These are phyloP conservation scores for Pipistrellus kuhlii DNA, from an alignment of 2,797 vertebrate species.

Conservation along the genomic window DNA sequence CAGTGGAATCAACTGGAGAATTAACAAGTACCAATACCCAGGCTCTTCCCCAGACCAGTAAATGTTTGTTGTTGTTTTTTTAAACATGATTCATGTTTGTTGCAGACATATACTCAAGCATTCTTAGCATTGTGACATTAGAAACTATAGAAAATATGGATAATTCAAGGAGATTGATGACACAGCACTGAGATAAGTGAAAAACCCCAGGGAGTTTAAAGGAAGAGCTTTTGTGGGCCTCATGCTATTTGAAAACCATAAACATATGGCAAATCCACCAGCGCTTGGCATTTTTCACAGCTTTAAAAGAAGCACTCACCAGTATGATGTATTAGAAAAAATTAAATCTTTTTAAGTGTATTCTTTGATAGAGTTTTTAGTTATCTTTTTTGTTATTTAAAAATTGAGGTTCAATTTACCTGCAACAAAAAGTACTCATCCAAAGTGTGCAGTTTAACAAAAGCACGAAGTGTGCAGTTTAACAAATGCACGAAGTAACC, in stretches of 20 bases:
- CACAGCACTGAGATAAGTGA: background rate
- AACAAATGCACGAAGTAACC: background rate
- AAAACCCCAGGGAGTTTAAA: background rate
- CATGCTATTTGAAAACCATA: conserved; percentile 37
- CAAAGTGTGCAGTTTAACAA: background rate
- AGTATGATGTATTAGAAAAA: background rate
- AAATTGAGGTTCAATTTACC: background rate
- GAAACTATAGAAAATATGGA: background rate
- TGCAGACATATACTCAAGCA: background rate
- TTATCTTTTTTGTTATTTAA: background rate
- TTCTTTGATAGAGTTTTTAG: background rate
- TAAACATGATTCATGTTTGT: background rate
- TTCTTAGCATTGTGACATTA: background rate
- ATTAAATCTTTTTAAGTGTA: background rate
- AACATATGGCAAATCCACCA: conserved; percentile 15
- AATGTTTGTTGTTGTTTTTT: background rate
- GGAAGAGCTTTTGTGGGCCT: background rate
- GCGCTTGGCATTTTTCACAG: conserved; percentile 4
- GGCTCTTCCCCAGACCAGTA: background rate
- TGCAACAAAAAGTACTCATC: background rate
- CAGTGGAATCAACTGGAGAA: background rate
- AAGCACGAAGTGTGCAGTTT: background rate
- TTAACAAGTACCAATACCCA: background rate
- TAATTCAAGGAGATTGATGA: background rate
- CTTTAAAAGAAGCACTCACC: background rate